These are phyloP conservation scores for Eulemur mongoz DNA, from an alignment of 2,797 vertebrate species.

Conservation along the genomic window DNA sequence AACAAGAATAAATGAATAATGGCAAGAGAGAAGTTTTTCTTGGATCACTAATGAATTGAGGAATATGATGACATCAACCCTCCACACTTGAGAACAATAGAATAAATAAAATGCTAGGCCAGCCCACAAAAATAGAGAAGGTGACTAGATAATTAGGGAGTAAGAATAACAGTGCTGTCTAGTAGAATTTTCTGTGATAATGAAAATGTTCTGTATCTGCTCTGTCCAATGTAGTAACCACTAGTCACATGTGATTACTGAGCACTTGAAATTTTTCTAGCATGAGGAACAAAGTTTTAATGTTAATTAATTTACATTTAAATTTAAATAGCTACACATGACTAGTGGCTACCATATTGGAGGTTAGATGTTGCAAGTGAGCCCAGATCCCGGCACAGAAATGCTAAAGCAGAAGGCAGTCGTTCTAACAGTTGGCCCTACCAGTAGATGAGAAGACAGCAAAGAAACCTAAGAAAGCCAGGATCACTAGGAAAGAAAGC, in stretches of 20 bases:
- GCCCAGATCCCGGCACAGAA: slow-evolving; percentile 4
- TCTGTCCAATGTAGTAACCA: background rate
- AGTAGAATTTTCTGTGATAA: slow-evolving; percentile 35
- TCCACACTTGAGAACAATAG: slow-evolving; percentile 16
- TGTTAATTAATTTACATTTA: slow-evolving; percentile 7
- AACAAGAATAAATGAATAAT: slow-evolving; percentile 33
- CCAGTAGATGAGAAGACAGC: background rate
- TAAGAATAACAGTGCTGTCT: slow-evolving; percentile 5
- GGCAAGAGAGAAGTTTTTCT: background rate
- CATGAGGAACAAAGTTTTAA: slow-evolving; percentile 28
- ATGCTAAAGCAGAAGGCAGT: background rate
- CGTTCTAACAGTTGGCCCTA: background rate
- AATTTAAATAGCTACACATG: background rate
- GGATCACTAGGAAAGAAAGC: background rate
- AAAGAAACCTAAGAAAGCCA: slow-evolving; percentile 35
- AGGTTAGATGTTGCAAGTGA: slow-evolving; percentile 19
- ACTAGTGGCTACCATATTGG: background rate
- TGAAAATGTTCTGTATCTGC: slow-evolving; percentile 36
- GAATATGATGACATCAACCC: slow-evolving; percentile 17
- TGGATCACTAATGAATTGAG: background rate
- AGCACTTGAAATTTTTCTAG: slow-evolving; percentile 43
- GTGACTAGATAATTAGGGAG: background rate
- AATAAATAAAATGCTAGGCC: slow-evolving; percentile 34
- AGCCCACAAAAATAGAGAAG: slow-evolving; percentile 1
- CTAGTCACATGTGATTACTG: slow-evolving; percentile 6